Conservation (phyloP, 2,888 invertebrate genomes). For the Dysmachus trigonus region DNA sequence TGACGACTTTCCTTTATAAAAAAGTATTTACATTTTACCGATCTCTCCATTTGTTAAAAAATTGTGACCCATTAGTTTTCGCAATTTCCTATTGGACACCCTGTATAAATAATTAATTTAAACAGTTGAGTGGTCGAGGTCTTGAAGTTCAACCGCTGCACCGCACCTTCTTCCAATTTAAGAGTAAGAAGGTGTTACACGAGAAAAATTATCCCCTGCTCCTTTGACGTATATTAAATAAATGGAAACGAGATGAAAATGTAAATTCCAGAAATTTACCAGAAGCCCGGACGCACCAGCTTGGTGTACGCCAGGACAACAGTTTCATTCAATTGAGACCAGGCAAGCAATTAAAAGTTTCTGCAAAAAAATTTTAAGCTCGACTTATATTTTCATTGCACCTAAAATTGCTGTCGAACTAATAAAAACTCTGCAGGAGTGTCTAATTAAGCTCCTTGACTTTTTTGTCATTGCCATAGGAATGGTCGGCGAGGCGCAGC, state of each 20-base stretch:
- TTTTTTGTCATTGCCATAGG: slow-evolving; percentile 30
- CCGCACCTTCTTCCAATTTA: not conserved
- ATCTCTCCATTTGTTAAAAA: no score
- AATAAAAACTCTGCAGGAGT: slow-evolving; percentile 35
- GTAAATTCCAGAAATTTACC: not conserved
- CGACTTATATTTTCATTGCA: slow-evolving; percentile 40
- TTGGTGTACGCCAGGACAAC: not conserved
- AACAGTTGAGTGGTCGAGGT: not conserved
- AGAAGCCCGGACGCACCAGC: not conserved
- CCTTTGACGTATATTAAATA: not conserved
- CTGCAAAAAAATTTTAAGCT: slow-evolving; percentile 19
- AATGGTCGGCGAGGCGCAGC: not conserved
- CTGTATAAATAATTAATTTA: slow-evolving; percentile 12
- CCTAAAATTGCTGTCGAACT: slow-evolving; percentile 42
- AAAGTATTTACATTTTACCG: no score
- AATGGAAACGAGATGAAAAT: slow-evolving; percentile 25
- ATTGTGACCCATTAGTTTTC: no score
- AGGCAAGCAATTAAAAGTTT: slow-evolving; percentile 36
- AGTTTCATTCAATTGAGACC: slow-evolving; percentile 37
- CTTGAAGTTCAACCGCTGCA: not conserved
- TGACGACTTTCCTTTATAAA: no score
- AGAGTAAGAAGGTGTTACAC: not conserved
- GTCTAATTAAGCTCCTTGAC: slow-evolving; percentile 40
- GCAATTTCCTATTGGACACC: no score
- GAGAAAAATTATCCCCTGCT: not conserved